These are phyloP conservation scores for Melanotaenia trifasciata DNA, from an alignment of 2,797 vertebrate species.

Conservation along the genomic window DNA sequence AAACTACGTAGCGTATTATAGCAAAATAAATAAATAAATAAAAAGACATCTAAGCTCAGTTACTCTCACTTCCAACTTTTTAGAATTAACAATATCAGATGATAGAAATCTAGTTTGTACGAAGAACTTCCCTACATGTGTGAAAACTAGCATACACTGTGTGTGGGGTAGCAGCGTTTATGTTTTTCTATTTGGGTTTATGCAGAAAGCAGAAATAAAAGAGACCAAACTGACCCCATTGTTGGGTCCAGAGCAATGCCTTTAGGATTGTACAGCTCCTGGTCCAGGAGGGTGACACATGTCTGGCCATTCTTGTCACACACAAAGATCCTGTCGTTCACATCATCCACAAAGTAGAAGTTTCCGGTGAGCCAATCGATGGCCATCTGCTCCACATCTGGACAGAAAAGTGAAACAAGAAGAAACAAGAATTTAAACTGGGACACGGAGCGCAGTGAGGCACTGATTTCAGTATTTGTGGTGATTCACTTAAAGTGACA, in stretches of 20 bases:
- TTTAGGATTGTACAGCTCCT: constrained; percentile 96
- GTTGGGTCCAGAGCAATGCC: constrained; percentile 95
- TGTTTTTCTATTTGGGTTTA: background rate
- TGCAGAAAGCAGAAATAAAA: background rate
- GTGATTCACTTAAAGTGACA: background rate
- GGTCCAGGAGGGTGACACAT: constrained; percentile 94
- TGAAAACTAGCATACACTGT: constrained; percentile 3
- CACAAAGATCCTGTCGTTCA: constrained; percentile 96
- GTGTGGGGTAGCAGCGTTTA: background rate
- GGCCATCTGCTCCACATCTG: constrained; percentile 98
- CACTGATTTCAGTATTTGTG: constrained; percentile 5
- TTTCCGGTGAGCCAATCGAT: constrained; percentile 98
- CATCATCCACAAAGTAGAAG: constrained; percentile 98
- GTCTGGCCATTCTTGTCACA: constrained; percentile 93
- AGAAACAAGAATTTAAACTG: constrained; percentile 2
- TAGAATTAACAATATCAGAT: constrained; percentile 33
- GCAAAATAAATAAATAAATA: constrained; percentile 14
- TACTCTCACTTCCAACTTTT: constrained; percentile 34
- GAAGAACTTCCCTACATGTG: background rate
- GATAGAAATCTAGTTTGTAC: constrained; percentile 12
- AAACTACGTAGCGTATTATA: constrained; percentile 19
- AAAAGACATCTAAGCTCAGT: constrained; percentile 62
- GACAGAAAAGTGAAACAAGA: constrained; percentile 21
- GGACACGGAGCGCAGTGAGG: constrained; percentile 11
- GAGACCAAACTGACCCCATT: constrained; percentile 88